These are phyloP conservation scores for Drosophila testacea DNA, from an alignment of 2,888 invertebrate genomes.

Conservation along the genomic window DNA sequence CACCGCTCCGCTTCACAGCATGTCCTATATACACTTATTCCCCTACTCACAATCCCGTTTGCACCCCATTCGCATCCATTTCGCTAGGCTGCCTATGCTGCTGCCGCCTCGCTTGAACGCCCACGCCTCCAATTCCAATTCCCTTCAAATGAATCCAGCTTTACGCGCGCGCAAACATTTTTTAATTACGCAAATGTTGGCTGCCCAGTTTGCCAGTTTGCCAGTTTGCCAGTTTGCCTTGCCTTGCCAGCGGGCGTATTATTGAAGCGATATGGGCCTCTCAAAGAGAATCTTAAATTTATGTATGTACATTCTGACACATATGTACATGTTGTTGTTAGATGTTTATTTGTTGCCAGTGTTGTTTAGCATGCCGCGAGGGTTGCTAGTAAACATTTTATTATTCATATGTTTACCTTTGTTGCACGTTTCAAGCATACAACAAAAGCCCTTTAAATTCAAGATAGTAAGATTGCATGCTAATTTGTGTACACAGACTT, in stretches of 20 bases:
- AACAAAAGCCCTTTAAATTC: background rate
- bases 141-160: slow-evolving; percentile 66
- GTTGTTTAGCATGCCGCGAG: slow-evolving; percentile 22
- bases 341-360: slow-evolving; percentile 18
- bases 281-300: slow-evolving; percentile 58
- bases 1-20: slow-evolving; percentile 21
- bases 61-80: slow-evolving; percentile 21
- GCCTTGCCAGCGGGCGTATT: slow-evolving; percentile 65
- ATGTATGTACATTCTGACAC: slow-evolving; percentile 39
- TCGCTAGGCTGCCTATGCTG: slow-evolving; percentile 33
- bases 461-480: slow-evolving; percentile 24
- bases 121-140: slow-evolving; percentile 62
- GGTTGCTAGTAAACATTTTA: slow-evolving; percentile 11
- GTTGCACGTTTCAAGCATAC: slow-evolving; percentile 8
- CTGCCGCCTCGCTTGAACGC: slow-evolving; percentile 69
- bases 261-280: slow-evolving; percentile 71
- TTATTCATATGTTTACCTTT: slow-evolving; percentile 24
- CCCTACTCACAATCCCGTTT: slow-evolving; percentile 13
- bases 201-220: slow-evolving; percentile 62
- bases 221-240: slow-evolving; percentile 16
- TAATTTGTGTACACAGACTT: slow-evolving; percentile 3
- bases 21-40: slow-evolving; percentile 9
- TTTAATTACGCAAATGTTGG: slow-evolving; percentile 82
- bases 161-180: slow-evolving; percentile 78
- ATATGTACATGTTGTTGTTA: slow-evolving; percentile 4